Conservation (phyloP, 2,888 invertebrate genomes). For the Cetonia aurata region DNA sequence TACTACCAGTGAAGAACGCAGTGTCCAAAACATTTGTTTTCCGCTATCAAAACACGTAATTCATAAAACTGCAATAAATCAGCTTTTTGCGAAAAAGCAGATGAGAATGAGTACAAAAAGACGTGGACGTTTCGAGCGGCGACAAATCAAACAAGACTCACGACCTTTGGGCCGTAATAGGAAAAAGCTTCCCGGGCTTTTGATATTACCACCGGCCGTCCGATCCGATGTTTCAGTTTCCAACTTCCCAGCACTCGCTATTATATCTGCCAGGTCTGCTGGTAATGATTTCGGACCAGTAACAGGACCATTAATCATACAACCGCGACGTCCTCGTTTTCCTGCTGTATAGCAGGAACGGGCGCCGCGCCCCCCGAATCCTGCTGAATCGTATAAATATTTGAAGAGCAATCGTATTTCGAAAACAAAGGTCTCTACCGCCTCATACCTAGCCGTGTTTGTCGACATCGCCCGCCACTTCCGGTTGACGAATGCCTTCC, state of each 20-base stretch:
- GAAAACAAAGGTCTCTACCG: slow-evolving; percentile 38
- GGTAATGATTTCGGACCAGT: slow-evolving; percentile 36
- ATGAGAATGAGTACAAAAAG: slow-evolving; percentile 16
- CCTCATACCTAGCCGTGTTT: slow-evolving; percentile 24
- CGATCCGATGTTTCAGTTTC: slow-evolving; percentile 29
- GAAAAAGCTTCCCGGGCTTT: slow-evolving; percentile 38
- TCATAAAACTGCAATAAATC: slow-evolving; percentile 28
- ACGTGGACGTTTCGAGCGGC: slow-evolving; percentile 16
- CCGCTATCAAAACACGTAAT: slow-evolving; percentile 18
- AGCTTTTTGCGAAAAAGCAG: slow-evolving; percentile 4
- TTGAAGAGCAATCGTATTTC: slow-evolving; percentile 39
- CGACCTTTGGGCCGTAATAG: slow-evolving; percentile 33
- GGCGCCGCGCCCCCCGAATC: slow-evolving; percentile 17
- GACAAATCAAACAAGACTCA: slow-evolving; percentile 38
- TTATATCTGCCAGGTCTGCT: slow-evolving; percentile 33
- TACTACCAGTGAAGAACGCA: too few relatives aligned
- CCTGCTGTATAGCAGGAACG: slow-evolving; percentile 15
- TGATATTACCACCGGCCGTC: slow-evolving; percentile 28
- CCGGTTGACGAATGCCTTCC: slow-evolving; percentile 18
- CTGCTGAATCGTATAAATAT: slow-evolving; percentile 40
- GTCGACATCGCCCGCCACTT: slow-evolving; percentile 16
- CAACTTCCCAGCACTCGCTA: slow-evolving; percentile 19
- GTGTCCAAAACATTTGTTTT: not conserved
- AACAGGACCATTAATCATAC: slow-evolving; percentile 37
- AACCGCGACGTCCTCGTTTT: slow-evolving; percentile 35